phyloP scores from a whole-genome alignment of 1,140 invertebrate genomes.

The Aleiodes sp. region DNA sequence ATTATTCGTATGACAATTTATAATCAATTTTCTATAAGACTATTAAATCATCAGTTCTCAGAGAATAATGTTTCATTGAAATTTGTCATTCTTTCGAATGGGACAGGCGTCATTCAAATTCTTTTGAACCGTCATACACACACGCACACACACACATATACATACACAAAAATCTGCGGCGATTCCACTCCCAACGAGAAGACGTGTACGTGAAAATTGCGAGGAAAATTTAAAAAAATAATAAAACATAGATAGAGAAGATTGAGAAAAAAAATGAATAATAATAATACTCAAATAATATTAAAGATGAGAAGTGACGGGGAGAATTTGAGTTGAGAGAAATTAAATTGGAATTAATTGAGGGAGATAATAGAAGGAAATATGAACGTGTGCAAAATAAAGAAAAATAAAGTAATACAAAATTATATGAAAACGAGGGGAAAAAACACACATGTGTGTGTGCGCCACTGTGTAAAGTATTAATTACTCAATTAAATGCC shows the following conservation, averaged over 20 bases:
- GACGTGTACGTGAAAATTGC: conserved; percentile 1
- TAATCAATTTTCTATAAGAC: no score
- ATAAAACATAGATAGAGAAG: conserved; percentile 7
- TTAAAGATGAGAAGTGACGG: neutral
- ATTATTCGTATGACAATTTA: neutral
- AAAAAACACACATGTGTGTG: conserved; percentile 32
- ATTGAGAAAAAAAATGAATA: conserved; percentile 18
- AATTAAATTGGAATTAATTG: conserved; percentile 9
- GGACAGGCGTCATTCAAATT: conserved; percentile 49
- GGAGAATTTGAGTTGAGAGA: neutral
- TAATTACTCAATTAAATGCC: conserved; percentile 58
- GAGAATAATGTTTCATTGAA: no score
- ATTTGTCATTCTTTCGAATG: neutral
- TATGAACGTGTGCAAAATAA: neutral
- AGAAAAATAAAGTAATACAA: conserved; percentile 6
- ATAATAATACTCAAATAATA: conserved; percentile 22
- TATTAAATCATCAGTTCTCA: neutral
- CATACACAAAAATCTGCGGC: no score
- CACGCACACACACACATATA: no score
- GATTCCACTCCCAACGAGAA: conserved; percentile 42
- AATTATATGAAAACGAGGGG: conserved; percentile 29
- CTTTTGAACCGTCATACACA: conserved; percentile 44
- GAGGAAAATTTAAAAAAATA: neutral
- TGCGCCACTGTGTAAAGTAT: conserved; percentile 55
- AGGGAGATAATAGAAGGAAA: conserved; percentile 9